Evolutionary conservation across 2,113 vertebrate genomes (phyloP).

Genomic region (Periophthalmus modestus): DNA sequence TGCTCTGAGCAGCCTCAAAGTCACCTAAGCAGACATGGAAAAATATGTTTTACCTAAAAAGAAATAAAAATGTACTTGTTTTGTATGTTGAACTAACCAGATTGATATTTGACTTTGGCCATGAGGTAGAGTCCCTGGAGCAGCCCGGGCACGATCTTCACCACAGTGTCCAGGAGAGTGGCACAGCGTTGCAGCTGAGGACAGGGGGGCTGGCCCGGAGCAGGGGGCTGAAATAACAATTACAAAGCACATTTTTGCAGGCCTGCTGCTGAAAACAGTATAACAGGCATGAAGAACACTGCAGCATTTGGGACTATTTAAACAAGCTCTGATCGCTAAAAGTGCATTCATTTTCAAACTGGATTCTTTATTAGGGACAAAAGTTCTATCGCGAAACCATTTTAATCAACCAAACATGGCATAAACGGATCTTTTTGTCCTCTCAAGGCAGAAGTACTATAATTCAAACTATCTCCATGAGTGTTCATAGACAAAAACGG

Average conservation of each 20-base stretch:
- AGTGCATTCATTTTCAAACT: not conserved
- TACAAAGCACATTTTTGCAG: not conserved
- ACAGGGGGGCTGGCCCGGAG: constrained; percentile 81
- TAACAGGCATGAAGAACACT: constrained; percentile 9
- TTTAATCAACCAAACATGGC: too few species aligned
- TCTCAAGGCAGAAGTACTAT: not conserved
- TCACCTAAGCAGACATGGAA: constrained; percentile 63
- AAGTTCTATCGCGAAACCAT: not conserved
- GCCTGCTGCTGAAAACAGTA: not conserved
- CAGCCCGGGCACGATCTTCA: constrained; percentile 90
- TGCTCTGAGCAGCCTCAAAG: constrained; percentile 83
- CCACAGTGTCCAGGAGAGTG: constrained; percentile 87
- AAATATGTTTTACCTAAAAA: not conserved
- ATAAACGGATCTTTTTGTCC: too few species aligned
- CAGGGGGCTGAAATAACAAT: constrained; percentile 77
- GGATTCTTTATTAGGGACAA: not conserved
- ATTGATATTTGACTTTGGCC: constrained; percentile 91
- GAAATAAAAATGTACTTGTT: not conserved
- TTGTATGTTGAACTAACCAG: constrained; percentile 76
- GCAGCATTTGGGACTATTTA: not conserved
- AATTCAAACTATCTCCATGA: not conserved
- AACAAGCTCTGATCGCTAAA: not conserved
- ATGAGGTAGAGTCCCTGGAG: constrained; percentile 86
- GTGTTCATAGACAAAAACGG: not conserved
- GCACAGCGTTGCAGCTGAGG: constrained; percentile 86